Percentiles rank a stretch among this genome's conserved stretches.
phyloP scores from a whole-genome alignment of 2,797 vertebrate genomes.

The Cygnus olor region DNA sequence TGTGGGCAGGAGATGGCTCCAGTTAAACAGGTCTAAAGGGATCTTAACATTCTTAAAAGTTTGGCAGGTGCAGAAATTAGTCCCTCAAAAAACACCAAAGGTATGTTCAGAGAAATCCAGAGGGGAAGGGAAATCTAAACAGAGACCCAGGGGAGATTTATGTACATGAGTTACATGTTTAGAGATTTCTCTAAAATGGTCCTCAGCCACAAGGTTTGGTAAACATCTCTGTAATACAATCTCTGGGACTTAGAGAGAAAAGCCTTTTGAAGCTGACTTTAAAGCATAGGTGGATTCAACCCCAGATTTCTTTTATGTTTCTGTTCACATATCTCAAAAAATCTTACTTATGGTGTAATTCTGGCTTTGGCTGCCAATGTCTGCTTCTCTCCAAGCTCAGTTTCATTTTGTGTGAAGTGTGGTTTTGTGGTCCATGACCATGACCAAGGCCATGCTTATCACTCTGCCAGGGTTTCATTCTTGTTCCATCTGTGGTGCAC shows the following conservation, averaged over 20 bases:
- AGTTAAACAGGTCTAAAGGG: constrained; percentile 26
- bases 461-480: background rate
- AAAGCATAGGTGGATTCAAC: background rate
- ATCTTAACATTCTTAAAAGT: constrained; percentile 23
- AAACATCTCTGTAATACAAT: background rate
- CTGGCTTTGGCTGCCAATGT: background rate
- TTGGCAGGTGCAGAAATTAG: constrained; percentile 17
- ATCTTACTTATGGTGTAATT: background rate
- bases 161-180: background rate
- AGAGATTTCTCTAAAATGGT: constrained; percentile 16
- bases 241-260: background rate
- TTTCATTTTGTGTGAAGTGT: background rate
- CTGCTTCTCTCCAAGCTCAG: background rate
- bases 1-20: constrained; percentile 21
- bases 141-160: background rate
- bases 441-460: background rate
- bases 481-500: background rate
- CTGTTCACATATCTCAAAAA: background rate
- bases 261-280: constrained; percentile 15
- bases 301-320: background rate
- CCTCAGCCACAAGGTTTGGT: background rate
- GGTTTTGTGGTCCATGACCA: background rate
- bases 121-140: background rate
- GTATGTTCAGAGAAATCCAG: constrained; percentile 20
- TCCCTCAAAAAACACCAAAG: background rate